Conservation (phyloP, 2,888 invertebrate species). For the Phortica okadai region DNA sequence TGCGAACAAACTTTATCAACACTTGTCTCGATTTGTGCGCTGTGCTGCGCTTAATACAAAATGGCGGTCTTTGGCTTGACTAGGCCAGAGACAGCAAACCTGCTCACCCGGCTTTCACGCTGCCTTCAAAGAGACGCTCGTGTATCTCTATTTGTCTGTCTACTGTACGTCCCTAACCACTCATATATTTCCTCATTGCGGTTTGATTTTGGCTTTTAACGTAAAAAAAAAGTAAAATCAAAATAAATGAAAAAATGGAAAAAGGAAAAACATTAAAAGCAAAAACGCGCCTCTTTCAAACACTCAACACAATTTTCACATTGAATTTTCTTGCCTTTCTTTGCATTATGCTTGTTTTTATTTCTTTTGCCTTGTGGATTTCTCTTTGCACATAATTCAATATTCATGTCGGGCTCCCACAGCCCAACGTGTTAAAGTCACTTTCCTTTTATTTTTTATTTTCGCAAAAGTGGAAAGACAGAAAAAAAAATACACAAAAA, state of each 20-base stretch:
- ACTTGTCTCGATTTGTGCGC: not conserved
- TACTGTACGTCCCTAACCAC: not conserved
- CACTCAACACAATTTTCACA: slow-evolving; percentile 11
- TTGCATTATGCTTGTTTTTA: not conserved
- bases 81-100: not conserved
- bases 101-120: not conserved
- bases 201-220: not conserved
- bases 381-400: slow-evolving; percentile 19
- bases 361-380: not conserved
- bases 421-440: slow-evolving; percentile 1
- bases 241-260: not conserved
- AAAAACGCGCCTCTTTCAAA: not conserved
- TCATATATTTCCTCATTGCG: slow-evolving; percentile 5
- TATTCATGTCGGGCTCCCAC: slow-evolving; percentile 13
- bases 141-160: not conserved
- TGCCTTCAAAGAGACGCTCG: not conserved
- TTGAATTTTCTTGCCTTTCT: slow-evolving; percentile 18
- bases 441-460: not conserved
- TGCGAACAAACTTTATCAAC: not conserved
- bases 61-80: not conserved
- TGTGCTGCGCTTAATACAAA: not conserved
- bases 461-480: not conserved
- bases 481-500: not conserved
- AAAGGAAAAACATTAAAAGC: not conserved
- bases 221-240: not conserved